Evolutionary conservation across 1,140 invertebrate genomes (phyloP).

Genomic region (Listronotus bonariensis): DNA sequence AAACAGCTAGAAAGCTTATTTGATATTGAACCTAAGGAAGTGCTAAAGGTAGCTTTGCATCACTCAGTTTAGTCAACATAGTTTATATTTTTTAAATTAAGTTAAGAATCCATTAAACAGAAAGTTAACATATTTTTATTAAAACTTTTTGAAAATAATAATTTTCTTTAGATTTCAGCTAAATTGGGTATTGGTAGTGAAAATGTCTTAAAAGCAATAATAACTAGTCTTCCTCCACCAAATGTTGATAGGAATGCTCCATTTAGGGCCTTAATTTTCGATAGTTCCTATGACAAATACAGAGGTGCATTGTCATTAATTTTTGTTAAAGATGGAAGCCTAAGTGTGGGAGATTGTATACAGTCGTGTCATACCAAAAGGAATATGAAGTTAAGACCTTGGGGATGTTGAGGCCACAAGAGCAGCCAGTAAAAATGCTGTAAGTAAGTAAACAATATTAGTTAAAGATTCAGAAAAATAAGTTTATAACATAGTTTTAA

Average conservation of each 20-base stretch:
- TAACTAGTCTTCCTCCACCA: conserved; percentile 81
- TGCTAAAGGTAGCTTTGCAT: conserved; percentile 61
- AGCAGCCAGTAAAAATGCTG: conserved; percentile 70
- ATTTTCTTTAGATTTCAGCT: conserved; percentile 73
- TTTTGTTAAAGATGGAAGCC: conserved; percentile 74
- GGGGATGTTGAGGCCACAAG: conserved; percentile 79
- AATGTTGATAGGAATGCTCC: conserved; percentile 62
- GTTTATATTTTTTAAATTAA: background rate
- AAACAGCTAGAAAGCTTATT: conserved; percentile 85
- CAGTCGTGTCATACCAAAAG: conserved; percentile 69
- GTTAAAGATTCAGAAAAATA: too few relatives aligned
- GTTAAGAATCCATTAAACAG: too few relatives aligned
- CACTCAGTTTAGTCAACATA: background rate
- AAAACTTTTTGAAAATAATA: too few relatives aligned
- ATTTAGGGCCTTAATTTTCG: conserved; percentile 86
- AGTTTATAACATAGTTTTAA: too few relatives aligned
- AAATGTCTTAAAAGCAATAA: conserved; percentile 75
- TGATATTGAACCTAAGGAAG: conserved; percentile 75
- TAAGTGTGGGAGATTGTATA: conserved; percentile 72
- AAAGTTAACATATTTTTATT: too few relatives aligned
- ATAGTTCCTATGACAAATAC: conserved; percentile 92
- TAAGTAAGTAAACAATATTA: conserved; percentile 56
- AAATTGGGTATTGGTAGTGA: conserved; percentile 85
- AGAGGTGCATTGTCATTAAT: conserved; percentile 83
- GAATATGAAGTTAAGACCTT: conserved; percentile 80